A percentile compares a stretch with the other conserved stretches of the same genome.
Evolutionary conservation across 2,888 invertebrate species (phyloP).

Genomic region (Himalopsyche anomala): DNA sequence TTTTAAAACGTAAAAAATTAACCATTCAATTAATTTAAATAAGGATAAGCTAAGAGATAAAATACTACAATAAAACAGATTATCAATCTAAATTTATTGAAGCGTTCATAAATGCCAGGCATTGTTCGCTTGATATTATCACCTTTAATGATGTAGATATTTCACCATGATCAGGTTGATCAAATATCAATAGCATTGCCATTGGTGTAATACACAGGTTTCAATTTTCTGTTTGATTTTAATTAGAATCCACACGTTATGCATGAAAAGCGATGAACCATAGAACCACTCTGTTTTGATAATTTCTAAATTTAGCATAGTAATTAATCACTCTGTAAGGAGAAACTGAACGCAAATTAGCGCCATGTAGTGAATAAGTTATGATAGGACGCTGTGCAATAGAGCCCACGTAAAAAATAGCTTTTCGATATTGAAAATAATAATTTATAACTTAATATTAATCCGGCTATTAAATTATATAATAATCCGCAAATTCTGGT

Average conservation of each 20-base stretch:
- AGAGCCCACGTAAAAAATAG: too few relatives aligned
- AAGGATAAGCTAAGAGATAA: not conserved
- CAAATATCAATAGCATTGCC: not conserved
- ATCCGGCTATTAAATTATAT: too few relatives aligned
- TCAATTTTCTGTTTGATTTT: slow-evolving; percentile 16
- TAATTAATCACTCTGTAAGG: not conserved
- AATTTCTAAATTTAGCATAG: not conserved
- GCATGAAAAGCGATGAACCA: not conserved
- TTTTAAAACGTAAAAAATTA: too few relatives aligned
- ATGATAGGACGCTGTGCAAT: not conserved
- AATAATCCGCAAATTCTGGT: too few relatives aligned
- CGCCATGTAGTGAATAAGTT: not conserved
- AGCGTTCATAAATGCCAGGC: not conserved
- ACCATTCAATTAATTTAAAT: too few relatives aligned
- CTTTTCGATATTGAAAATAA: too few relatives aligned
- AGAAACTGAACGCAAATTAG: slow-evolving; percentile 25
- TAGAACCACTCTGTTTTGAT: not conserved
- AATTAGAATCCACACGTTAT: not conserved
- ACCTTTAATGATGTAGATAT: not conserved
- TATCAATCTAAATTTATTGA: not conserved
- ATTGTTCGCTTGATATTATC: too few relatives aligned
- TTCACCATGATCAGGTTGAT: not conserved
- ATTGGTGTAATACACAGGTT: not conserved
- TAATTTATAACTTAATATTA: too few relatives aligned
- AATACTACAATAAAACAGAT: not conserved